These are phyloP conservation scores for Lasiurus cinereus DNA, from an alignment of 2,113 vertebrate genomes.

Conservation along the genomic window DNA sequence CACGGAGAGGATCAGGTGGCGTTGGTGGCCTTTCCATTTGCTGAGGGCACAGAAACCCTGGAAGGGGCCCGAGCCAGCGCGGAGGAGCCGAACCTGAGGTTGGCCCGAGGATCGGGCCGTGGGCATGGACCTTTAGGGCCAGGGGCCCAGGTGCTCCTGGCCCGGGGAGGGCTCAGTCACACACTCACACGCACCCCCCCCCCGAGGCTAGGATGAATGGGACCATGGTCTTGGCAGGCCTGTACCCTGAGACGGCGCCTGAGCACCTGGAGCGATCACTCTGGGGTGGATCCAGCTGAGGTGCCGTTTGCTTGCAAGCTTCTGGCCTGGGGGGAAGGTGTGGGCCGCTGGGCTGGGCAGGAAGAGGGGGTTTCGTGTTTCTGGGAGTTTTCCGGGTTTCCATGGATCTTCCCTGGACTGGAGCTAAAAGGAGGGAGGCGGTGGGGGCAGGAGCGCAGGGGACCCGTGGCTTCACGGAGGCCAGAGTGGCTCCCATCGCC, in stretches of 20 bases:
- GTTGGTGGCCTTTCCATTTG: neutral
- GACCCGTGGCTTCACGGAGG: neutral
- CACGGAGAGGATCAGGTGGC: neutral
- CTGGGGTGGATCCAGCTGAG: neutral
- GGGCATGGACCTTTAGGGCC: neutral
- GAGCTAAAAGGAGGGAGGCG: neutral
- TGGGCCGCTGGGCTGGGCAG: slow-evolving; percentile 5
- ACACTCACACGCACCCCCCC: neutral
- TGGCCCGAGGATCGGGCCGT: neutral
- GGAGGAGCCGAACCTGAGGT: neutral
- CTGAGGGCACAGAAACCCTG: slow-evolving; percentile 40
- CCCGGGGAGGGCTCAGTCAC: neutral
- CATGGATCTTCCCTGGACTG: neutral
- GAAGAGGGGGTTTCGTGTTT: slow-evolving; percentile 43
- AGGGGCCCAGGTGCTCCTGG: too few species aligned
- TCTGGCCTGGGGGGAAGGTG: neutral
- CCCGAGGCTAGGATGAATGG: neutral
- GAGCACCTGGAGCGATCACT: neutral
- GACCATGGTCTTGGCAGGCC: neutral
- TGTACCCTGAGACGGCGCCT: neutral
- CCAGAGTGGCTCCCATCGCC: neutral
- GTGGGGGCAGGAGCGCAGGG: neutral
- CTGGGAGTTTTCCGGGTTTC: slow-evolving; percentile 16
- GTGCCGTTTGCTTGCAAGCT: neutral
- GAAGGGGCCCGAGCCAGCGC: neutral